phyloP scores from a whole-genome alignment of 2,113 vertebrate genomes.

The Oncorhynchus masou region DNA sequence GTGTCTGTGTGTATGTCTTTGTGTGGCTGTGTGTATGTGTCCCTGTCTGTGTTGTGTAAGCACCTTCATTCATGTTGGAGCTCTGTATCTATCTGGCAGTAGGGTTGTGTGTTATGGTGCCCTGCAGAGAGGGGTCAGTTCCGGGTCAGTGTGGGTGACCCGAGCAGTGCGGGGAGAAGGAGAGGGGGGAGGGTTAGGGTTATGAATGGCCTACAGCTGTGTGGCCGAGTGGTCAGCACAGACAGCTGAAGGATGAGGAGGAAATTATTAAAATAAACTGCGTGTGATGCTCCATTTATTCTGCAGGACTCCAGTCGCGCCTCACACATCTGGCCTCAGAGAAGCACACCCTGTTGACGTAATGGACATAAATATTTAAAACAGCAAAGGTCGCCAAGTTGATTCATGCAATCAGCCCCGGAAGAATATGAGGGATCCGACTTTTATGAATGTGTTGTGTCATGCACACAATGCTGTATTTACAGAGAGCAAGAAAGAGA shows the following conservation, averaged over 20 bases:
- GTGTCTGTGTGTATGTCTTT: neutral
- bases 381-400: conserved; percentile 51
- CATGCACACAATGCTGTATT: conserved; percentile 29
- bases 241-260: conserved; percentile 58
- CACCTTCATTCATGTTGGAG: no score
- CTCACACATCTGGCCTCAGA: conserved; percentile 21
- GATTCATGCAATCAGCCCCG: conserved; percentile 19
- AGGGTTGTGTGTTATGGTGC: neutral
- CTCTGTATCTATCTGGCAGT: no score
- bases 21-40: neutral
- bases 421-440: conserved; percentile 13
- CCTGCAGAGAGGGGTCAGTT: neutral
- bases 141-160: neutral
- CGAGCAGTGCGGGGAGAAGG: neutral
- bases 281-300: conserved; percentile 41
- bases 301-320: conserved; percentile 11
- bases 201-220: conserved; percentile 67
- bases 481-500: conserved; percentile 34
- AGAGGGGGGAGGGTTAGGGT: conserved; percentile 22
- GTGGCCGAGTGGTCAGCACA: conserved; percentile 42
- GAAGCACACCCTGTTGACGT: conserved; percentile 54
- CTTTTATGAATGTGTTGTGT: neutral
- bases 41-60: neutral
- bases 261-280: conserved; percentile 68
- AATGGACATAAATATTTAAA: conserved; percentile 64